Evolutionary conservation across 2,888 invertebrate species (phyloP).

Genomic region (Argyra leucocephala): DNA sequence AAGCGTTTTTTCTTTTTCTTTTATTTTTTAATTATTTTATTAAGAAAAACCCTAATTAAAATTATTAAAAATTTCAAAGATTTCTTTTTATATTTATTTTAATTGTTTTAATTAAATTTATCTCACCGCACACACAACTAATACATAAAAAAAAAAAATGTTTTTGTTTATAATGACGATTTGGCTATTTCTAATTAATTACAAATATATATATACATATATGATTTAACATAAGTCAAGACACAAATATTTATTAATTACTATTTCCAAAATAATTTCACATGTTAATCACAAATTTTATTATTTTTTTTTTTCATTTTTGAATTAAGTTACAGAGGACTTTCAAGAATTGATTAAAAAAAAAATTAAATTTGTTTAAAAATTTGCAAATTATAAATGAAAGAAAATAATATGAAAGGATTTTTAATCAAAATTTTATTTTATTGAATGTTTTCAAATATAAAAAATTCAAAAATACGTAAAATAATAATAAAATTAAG

Average conservation of each 20-base stretch:
- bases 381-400: not conserved
- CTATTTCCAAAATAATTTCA: not conserved
- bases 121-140: not conserved
- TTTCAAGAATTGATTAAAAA: not conserved
- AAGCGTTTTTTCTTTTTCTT: no score
- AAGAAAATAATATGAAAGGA: no score
- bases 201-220: not conserved
- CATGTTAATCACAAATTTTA: not conserved
- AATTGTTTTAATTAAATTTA: not conserved
- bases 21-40: no score
- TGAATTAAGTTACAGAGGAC: no score
- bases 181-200: constrained; percentile 1
- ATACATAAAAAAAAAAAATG: not conserved
- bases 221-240: not conserved
- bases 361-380: not conserved
- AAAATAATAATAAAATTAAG: no score
- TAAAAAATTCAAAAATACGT: no score
- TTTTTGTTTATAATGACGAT: not conserved
- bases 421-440: no score
- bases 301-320: no score
- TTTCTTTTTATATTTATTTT: no score
- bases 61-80: no score
- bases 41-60: no score
- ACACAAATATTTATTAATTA: not conserved
- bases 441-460: no score